phyloP scores from a whole-genome alignment of 2,888 invertebrate genomes.

The Dynastes hyllus region DNA sequence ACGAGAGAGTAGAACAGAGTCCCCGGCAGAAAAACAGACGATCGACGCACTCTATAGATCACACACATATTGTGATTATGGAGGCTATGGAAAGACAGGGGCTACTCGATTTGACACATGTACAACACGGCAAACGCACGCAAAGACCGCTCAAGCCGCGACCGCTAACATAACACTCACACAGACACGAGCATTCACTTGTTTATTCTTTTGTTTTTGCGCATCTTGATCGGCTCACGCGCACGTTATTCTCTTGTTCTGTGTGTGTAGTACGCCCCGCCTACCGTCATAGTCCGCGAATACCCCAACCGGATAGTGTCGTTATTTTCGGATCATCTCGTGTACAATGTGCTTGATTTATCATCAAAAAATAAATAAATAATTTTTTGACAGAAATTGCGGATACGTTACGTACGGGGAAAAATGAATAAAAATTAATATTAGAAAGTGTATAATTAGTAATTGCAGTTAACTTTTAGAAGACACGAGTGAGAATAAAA shows the following conservation, averaged over 20 bases:
- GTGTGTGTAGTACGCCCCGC: slow-evolving; percentile 58
- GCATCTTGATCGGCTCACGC: slow-evolving; percentile 65
- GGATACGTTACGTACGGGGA: background rate
- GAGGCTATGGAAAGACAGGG: background rate
- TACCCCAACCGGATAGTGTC: slow-evolving; percentile 52
- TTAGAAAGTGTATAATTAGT: background rate
- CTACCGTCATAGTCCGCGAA: slow-evolving; percentile 62
- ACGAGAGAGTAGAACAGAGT: too few species aligned
- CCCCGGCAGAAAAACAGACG: background rate
- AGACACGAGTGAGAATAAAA: background rate
- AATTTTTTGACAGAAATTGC: background rate
- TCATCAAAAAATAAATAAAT: slow-evolving; percentile 18
- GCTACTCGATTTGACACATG: slow-evolving; percentile 14
- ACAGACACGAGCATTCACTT: background rate
- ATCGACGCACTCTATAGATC: background rate
- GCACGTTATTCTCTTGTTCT: slow-evolving; percentile 63
- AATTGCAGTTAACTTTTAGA: background rate
- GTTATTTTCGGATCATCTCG: slow-evolving; percentile 53
- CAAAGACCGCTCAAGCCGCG: background rate
- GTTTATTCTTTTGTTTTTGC: slow-evolving; percentile 56
- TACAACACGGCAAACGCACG: background rate
- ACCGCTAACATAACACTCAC: slow-evolving; percentile 2
- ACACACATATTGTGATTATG: background rate
- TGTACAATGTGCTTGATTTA: slow-evolving; percentile 48
- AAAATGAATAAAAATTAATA: background rate